phyloP scores from a whole-genome alignment of 1,140 invertebrate genomes.

The Cydia splendana region DNA sequence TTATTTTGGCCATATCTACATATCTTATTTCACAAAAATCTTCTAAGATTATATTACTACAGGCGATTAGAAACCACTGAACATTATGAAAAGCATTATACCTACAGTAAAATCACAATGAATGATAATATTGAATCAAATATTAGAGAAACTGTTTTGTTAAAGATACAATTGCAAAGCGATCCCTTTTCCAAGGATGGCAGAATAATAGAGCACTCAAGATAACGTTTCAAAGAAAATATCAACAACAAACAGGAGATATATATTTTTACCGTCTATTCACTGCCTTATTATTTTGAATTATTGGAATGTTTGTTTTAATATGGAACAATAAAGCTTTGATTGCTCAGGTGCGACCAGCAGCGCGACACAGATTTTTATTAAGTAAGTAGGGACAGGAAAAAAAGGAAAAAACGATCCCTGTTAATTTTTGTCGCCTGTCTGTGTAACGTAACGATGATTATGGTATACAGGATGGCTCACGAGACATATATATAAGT shows the following conservation, averaged over 20 bases:
- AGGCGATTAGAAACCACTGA: too few relatives aligned
- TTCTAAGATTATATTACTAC: too few relatives aligned
- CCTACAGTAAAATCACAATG: neutral
- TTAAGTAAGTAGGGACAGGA: too few relatives aligned
- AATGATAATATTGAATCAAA: too few relatives aligned
- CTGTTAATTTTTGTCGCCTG: too few relatives aligned
- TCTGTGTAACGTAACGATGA: too few relatives aligned
- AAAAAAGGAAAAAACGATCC: too few relatives aligned
- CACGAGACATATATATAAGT: too few relatives aligned
- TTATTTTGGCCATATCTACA: too few relatives aligned
- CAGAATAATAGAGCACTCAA: slow-evolving; percentile 31
- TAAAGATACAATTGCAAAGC: slow-evolving; percentile 22
- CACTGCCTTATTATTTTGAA: slow-evolving; percentile 2
- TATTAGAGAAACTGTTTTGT: slow-evolving; percentile 15
- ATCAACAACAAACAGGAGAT: slow-evolving; percentile 2
- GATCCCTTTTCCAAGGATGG: slow-evolving; percentile 25
- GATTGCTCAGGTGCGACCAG: neutral
- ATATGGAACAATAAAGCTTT: neutral
- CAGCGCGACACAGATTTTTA: neutral
- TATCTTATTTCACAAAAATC: too few relatives aligned
- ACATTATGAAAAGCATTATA: neutral
- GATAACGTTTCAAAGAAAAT: slow-evolving; percentile 23
- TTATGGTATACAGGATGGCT: too few relatives aligned
- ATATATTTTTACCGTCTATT: slow-evolving; percentile 2
- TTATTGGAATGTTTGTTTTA: neutral